A percentile compares a stretch with the other conserved stretches of the same genome.
Evolutionary conservation across 2,888 invertebrate species (phyloP).

Genomic region (Drosophila conformis): DNA sequence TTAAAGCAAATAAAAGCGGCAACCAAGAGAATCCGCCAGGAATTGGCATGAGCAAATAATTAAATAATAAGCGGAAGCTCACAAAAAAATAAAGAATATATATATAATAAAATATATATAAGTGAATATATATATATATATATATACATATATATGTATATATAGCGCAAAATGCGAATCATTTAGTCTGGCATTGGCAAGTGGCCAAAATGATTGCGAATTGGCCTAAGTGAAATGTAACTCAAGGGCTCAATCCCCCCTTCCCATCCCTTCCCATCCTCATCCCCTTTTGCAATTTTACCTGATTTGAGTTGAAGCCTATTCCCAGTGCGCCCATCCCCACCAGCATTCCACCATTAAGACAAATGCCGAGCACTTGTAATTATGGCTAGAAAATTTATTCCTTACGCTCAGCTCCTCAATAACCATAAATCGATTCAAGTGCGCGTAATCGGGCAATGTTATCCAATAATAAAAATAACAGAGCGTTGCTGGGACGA

Average conservation of each 20-base stretch:
- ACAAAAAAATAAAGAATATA: constrained; percentile 12
- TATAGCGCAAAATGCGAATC: constrained; percentile 37
- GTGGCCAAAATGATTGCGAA: constrained; percentile 45
- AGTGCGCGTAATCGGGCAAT: constrained; percentile 77
- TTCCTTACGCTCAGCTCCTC: constrained; percentile 44
- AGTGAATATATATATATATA: background rate
- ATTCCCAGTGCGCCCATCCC: background rate
- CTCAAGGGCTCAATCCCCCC: constrained; percentile 1
- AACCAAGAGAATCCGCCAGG: constrained; percentile 45
- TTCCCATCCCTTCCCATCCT: background rate
- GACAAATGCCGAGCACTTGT: constrained; percentile 64
- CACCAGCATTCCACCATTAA: constrained; percentile 23
- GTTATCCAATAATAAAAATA: constrained; percentile 76
- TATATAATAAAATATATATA: constrained; percentile 1
- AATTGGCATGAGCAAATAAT: constrained; percentile 75
- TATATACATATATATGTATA: background rate
- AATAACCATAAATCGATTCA: constrained; percentile 77
- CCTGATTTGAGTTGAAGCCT: constrained; percentile 39
- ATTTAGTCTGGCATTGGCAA: constrained; percentile 52
- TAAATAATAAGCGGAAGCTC: constrained; percentile 69
- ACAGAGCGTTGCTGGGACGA: constrained; percentile 53
- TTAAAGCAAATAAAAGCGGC: constrained; percentile 62
- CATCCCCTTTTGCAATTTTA: constrained; percentile 24
- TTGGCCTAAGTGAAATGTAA: constrained; percentile 39
- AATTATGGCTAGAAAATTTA: constrained; percentile 70